Percentiles rank a stretch among this genome's conserved stretches.
phyloP scores from a whole-genome alignment of 30 jellyfish, hydroid and myxozoan species.

The Hydractinia echinata region DNA sequence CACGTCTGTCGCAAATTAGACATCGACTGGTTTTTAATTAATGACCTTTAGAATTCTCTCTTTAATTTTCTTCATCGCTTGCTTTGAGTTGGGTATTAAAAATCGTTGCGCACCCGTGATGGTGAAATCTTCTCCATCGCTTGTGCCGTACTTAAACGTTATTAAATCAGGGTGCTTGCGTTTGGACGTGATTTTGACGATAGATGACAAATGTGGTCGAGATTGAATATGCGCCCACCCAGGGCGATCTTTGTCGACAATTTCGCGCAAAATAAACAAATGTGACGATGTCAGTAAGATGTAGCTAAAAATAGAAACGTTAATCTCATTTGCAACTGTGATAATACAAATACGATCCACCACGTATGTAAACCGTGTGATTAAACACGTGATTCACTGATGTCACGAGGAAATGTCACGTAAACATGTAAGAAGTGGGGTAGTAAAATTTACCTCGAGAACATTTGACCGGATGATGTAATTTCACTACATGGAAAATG shows the following conservation, averaged over 20 bases:
- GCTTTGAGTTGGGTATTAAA: constrained; percentile 87
- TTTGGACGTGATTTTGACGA: constrained; percentile 90
- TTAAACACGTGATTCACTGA: no score
- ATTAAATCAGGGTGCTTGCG: constrained; percentile 95
- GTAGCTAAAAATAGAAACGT: constrained; percentile 47
- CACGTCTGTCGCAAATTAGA: no score
- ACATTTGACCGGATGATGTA: constrained; percentile 91
- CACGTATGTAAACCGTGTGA: no score
- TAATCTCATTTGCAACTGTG: no score
- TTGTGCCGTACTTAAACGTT: constrained; percentile 85
- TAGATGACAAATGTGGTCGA: constrained; percentile 95
- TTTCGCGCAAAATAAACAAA: constrained; percentile 83
- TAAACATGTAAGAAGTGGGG: neutral
- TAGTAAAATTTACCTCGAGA: constrained; percentile 64
- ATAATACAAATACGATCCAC: no score
- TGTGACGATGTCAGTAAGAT: constrained; percentile 80
- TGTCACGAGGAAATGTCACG: no score
- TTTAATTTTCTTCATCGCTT: constrained; percentile 85
- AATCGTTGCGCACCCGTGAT: constrained; percentile 93
- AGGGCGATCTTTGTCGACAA: constrained; percentile 83
- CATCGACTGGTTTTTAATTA: constrained; percentile 11
- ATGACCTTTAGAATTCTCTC: constrained; percentile 74
- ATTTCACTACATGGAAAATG: constrained; percentile 96
- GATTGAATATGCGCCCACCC: constrained; percentile 98
- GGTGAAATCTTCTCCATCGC: constrained; percentile 82